A percentile compares a stretch with the other conserved stretches of the same genome.
phyloP scores from a whole-genome alignment of 2,113 vertebrate species.

The Theropithecus gelada region DNA sequence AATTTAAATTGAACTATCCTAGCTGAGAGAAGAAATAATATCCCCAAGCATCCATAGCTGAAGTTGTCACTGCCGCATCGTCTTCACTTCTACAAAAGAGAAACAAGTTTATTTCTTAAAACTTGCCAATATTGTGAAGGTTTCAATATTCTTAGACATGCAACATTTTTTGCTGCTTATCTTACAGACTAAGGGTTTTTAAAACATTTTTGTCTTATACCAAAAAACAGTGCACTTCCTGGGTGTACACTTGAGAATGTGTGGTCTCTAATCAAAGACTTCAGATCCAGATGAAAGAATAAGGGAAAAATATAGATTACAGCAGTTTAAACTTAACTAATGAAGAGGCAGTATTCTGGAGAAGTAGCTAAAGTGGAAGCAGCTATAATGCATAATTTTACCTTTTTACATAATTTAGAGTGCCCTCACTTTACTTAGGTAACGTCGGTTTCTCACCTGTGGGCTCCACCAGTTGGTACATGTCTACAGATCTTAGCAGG shows the following conservation, averaged over 20 bases:
- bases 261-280: background rate
- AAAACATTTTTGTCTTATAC: background rate
- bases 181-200: background rate
- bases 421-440: background rate
- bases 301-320: rapidly evolving
- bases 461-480: background rate
- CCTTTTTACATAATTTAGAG: too few relatives aligned
- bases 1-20: background rate
- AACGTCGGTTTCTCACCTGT: background rate
- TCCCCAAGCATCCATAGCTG: rapidly evolving
- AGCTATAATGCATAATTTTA: background rate
- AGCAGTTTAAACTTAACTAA: background rate
- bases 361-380: background rate
- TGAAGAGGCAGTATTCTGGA: background rate
- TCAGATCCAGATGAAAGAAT: background rate
- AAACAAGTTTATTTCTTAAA: background rate
- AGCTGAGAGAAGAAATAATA: background rate
- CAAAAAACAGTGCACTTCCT: background rate
- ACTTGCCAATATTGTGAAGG: background rate
- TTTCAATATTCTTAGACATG: background rate
- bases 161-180: background rate
- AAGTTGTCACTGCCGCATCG: background rate
- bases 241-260: background rate
- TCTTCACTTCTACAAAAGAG: background rate
- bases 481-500: background rate